These are phyloP conservation scores for Volucella inflata DNA, from an alignment of 2,888 invertebrate genomes.

Conservation along the genomic window DNA sequence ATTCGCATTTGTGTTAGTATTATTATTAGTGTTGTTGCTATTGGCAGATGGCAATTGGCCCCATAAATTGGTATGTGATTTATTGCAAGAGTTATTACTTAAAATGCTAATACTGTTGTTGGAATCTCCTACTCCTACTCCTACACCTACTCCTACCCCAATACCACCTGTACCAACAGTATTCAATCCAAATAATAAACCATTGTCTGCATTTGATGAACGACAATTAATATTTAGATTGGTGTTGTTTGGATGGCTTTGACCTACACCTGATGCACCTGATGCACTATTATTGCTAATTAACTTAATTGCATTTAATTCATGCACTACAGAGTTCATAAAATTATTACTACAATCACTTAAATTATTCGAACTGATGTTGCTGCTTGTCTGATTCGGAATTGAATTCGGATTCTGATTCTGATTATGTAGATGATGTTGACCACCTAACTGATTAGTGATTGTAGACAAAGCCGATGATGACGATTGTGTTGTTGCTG, in stretches of 20 bases:
- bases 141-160: slow-evolving; percentile 8
- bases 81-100: slow-evolving; percentile 70
- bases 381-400: slow-evolving; percentile 78
- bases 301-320: slow-evolving; percentile 79
- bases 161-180: slow-evolving; percentile 25
- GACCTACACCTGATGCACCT: slow-evolving; percentile 74
- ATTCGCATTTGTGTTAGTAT: slow-evolving; percentile 55
- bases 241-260: slow-evolving; percentile 60
- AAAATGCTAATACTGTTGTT: slow-evolving; percentile 77
- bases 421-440: slow-evolving; percentile 47
- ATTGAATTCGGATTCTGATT: slow-evolving; percentile 55
- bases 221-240: slow-evolving; percentile 77
- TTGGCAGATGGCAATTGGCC: slow-evolving; percentile 72
- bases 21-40: not conserved
- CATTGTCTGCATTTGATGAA: slow-evolving; percentile 78
- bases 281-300: slow-evolving; percentile 77
- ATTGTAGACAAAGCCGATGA: slow-evolving; percentile 46
- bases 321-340: slow-evolving; percentile 78
- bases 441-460: slow-evolving; percentile 42
- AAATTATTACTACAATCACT: slow-evolving; percentile 79
- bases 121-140: slow-evolving; percentile 77
- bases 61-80: slow-evolving; percentile 72
- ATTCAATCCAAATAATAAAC: slow-evolving; percentile 55
- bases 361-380: slow-evolving; percentile 76
- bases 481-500: slow-evolving; percentile 62